Conservation (phyloP, 2,888 invertebrate species). For the Caenorhabditis wallacei region DNA sequence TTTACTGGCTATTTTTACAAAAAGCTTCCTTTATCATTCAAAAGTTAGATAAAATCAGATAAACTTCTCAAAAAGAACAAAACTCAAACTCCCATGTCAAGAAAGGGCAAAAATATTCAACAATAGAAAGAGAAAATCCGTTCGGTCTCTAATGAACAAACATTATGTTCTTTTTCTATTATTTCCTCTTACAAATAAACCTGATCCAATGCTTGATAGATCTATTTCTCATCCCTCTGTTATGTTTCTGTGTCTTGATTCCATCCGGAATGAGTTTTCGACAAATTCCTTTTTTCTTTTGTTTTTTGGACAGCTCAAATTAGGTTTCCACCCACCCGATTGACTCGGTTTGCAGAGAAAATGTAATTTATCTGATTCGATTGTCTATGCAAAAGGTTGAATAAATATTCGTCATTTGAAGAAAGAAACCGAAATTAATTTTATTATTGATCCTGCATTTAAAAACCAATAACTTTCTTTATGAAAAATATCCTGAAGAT, state of each 20-base stretch:
- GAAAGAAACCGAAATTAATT: too few species aligned
- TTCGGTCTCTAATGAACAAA: conserved; percentile 45
- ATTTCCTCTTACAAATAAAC: conserved; percentile 10
- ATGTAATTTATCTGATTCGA: neutral
- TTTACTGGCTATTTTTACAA: too few species aligned
- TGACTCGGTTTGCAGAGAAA: neutral
- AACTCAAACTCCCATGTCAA: too few species aligned
- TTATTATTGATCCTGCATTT: too few species aligned
- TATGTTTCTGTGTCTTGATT: conserved; percentile 20
- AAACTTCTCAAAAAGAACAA: too few species aligned
- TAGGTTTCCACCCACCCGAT: conserved; percentile 6
- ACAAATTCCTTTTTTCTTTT: conserved; percentile 1
- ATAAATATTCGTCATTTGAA: too few species aligned
- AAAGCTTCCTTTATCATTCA: too few species aligned
- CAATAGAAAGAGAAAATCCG: conserved; percentile 14
- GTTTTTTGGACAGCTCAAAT: neutral
- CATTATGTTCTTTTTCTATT: conserved; percentile 24
- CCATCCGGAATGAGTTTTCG: neutral
- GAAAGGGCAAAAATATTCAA: neutral
- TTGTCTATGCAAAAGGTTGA: neutral
- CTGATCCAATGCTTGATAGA: conserved; percentile 36
- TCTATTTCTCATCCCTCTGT: conserved; percentile 26
- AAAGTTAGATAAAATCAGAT: too few species aligned
- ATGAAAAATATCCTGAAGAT: too few species aligned
- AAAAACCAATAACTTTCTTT: too few species aligned